Evolutionary conservation across 1,140 invertebrate species (phyloP).

Genomic region (Orchestia grillus): DNA sequence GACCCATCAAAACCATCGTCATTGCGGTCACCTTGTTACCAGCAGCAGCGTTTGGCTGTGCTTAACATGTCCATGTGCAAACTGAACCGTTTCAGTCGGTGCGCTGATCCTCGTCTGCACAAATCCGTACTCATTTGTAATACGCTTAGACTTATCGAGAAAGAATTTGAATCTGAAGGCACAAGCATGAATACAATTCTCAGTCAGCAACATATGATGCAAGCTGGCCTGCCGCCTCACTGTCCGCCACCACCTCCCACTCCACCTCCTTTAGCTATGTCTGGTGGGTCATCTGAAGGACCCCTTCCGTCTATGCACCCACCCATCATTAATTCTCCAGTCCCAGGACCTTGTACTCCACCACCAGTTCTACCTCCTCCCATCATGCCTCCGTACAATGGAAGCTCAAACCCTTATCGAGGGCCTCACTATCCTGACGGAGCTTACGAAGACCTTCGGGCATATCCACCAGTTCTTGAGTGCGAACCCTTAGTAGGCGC

Average conservation of each 20-base stretch:
- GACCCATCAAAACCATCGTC: slow-evolving; percentile 67
- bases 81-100: slow-evolving; percentile 87
- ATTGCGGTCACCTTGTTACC: slow-evolving; percentile 76
- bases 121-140: slow-evolving; percentile 95
- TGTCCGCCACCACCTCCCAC: slow-evolving; percentile 64
- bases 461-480: slow-evolving; percentile 57
- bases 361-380: slow-evolving; percentile 69
- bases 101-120: slow-evolving; percentile 89
- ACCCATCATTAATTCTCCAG: slow-evolving; percentile 60
- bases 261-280: slow-evolving; percentile 68
- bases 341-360: slow-evolving; percentile 70
- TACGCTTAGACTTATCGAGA: slow-evolving; percentile 89
- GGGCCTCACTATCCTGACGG: slow-evolving; percentile 45
- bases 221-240: slow-evolving; percentile 61
- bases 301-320: slow-evolving; percentile 65
- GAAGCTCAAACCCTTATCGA: slow-evolving; percentile 21
- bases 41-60: slow-evolving; percentile 87
- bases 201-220: slow-evolving; percentile 63
- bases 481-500: slow-evolving; percentile 55
- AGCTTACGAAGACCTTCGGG: slow-evolving; percentile 60
- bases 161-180: slow-evolving; percentile 89
- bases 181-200: slow-evolving; percentile 68
- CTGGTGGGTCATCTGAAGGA: slow-evolving; percentile 66
- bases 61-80: slow-evolving; percentile 94
- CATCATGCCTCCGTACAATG: slow-evolving; percentile 64